Percentiles rank a stretch among this genome's conserved stretches.
Evolutionary conservation across 2,113 vertebrate genomes (phyloP).

Genomic region (Cathartes aura): DNA sequence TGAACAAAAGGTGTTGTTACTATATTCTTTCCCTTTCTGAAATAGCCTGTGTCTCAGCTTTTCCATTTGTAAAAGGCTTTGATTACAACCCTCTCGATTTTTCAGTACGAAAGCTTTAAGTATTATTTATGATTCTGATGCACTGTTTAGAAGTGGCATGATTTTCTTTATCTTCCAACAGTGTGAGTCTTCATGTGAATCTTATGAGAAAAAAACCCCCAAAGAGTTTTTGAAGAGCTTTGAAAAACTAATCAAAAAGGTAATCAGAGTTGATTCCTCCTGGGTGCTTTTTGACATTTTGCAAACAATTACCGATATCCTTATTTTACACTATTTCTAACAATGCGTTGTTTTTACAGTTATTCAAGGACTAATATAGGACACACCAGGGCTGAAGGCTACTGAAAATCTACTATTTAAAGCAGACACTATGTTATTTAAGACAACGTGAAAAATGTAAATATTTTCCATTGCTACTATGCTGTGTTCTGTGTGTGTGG

Average conservation of each 20-base stretch:
- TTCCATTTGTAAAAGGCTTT: not conserved
- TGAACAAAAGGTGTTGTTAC: not conserved
- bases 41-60: not conserved
- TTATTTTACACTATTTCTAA: not conserved
- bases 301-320: not conserved
- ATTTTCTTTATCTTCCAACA: conserved; percentile 53
- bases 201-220: conserved; percentile 48
- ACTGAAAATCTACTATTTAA: conserved; percentile 39
- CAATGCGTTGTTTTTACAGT: conserved; percentile 54
- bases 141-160: not conserved
- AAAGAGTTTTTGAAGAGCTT: conserved; percentile 68
- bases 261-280: conserved; percentile 33
- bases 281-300: not conserved
- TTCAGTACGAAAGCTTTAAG: not conserved
- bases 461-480: not conserved
- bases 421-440: conserved; percentile 70
- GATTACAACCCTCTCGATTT: not conserved
- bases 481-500: not conserved
- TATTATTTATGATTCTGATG: not conserved
- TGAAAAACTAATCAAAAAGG: conserved; percentile 66
- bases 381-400: not conserved
- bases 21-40: not conserved
- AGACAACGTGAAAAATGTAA: conserved; percentile 14
- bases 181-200: conserved; percentile 65
- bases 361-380: conserved; percentile 10